Percentiles rank a stretch among this genome's conserved stretches.
These are phyloP conservation scores for Glaucopsyche alexis DNA, from an alignment of 2,888 invertebrate species.

Conservation along the genomic window DNA sequence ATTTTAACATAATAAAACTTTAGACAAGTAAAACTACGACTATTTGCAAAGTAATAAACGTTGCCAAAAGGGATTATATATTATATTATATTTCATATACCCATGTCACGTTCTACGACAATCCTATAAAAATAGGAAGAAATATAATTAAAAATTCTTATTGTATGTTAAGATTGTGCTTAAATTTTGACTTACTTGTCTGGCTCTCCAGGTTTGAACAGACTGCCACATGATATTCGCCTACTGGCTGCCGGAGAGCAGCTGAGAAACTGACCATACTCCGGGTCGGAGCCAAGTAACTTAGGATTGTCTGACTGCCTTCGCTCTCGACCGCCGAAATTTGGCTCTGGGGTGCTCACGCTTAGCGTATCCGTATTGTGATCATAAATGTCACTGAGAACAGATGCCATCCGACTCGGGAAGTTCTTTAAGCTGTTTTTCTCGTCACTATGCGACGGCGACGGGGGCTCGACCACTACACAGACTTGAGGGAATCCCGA, in stretches of 20 bases:
- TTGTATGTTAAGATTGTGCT: too few relatives aligned
- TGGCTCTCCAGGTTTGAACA: constrained; percentile 87
- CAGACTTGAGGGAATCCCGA: constrained; percentile 82
- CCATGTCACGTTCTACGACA: too few relatives aligned
- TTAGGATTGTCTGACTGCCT: constrained; percentile 81
- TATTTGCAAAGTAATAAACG: too few relatives aligned
- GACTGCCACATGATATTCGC: constrained; percentile 94
- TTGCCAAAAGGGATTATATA: background rate
- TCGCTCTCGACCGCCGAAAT: constrained; percentile 67
- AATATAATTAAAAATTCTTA: too few relatives aligned
- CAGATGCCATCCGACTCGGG: constrained; percentile 71
- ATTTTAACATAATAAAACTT: too few relatives aligned
- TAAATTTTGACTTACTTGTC: constrained; percentile 71
- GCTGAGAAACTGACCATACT: constrained; percentile 83
- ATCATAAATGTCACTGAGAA: constrained; percentile 68
- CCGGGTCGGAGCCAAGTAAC: constrained; percentile 81
- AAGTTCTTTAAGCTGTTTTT: constrained; percentile 66
- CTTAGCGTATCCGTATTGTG: constrained; percentile 68
- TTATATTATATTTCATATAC: background rate
- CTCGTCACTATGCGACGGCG: constrained; percentile 84
- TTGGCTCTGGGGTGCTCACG: constrained; percentile 70
- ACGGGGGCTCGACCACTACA: constrained; percentile 87
- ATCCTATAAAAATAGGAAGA: too few relatives aligned
- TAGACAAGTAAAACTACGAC: too few relatives aligned
- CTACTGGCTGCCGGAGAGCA: constrained; percentile 92